Evolutionary conservation across 2,888 invertebrate species (phyloP).

Genomic region (Plebejus melissa): DNA sequence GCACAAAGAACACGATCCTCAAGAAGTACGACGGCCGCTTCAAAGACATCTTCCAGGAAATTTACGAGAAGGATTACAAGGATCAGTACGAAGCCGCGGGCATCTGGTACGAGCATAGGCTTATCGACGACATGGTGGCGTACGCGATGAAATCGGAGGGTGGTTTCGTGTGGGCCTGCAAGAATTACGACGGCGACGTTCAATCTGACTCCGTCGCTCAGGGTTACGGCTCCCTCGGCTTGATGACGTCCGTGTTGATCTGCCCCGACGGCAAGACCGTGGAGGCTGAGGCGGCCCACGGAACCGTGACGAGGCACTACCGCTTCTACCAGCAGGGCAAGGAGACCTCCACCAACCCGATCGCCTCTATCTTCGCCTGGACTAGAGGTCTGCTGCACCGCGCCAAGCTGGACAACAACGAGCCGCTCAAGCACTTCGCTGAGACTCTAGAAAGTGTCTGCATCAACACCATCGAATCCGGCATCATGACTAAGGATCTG

Average conservation of each 20-base stretch:
- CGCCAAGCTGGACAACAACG: conserved; percentile 94
- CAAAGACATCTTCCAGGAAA: conserved; percentile 97
- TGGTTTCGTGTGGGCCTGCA: conserved; percentile 99
- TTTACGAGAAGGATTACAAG: conserved; percentile 94
- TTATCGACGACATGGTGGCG: conserved; percentile 99
- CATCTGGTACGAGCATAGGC: conserved; percentile 98
- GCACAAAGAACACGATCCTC: conserved; percentile 97
- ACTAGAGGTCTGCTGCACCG: conserved; percentile 95
- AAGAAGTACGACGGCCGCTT: conserved; percentile 98
- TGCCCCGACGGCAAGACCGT: conserved; percentile 99
- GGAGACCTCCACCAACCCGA: conserved; percentile 99
- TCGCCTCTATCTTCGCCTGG: conserved; percentile 99
- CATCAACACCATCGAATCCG: conserved; percentile 95
- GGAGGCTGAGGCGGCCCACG: conserved; percentile 99
- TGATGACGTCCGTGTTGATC: conserved; percentile 98
- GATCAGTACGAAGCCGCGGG: conserved; percentile 88
- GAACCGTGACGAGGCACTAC: conserved; percentile 96
- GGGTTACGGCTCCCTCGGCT: conserved; percentile 95
- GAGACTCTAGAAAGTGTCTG: conserved; percentile 93
- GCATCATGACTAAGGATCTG: conserved; percentile 98
- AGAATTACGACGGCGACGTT: conserved; percentile 99
- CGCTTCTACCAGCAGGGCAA: conserved; percentile 94
- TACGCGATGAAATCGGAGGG: conserved; percentile 98
- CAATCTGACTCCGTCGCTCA: conserved; percentile 99
- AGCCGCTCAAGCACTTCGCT: conserved; percentile 87